These are phyloP conservation scores for Euclidia mi DNA, from an alignment of 2,888 invertebrate species.

Conservation along the genomic window DNA sequence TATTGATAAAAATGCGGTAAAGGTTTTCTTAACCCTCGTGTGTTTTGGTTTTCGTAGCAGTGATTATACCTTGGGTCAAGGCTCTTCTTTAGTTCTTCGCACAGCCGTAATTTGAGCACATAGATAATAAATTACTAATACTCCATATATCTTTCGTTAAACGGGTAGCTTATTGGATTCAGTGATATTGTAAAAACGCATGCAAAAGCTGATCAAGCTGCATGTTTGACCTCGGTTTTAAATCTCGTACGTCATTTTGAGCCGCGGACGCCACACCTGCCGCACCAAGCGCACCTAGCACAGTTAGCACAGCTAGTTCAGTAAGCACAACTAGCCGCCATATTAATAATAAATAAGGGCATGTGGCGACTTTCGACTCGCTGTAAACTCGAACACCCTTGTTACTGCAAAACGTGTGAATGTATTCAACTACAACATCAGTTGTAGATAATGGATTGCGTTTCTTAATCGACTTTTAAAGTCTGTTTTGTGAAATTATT, in stretches of 20 bases:
- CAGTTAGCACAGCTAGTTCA: too few species aligned
- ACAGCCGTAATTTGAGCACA: too few species aligned
- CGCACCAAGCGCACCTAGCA: too few species aligned
- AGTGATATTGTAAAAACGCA: conserved; percentile 8
- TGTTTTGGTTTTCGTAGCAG: too few species aligned
- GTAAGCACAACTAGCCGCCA: too few species aligned
- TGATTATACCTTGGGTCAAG: neutral
- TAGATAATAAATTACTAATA: neutral
- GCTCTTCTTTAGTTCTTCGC: too few species aligned
- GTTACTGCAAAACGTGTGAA: conserved; percentile 31
- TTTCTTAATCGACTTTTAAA: conserved; percentile 17
- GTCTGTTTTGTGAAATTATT: conserved; percentile 17
- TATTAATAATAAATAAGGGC: conserved; percentile 75
- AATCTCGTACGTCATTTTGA: conserved; percentile 45
- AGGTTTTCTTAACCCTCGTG: too few species aligned
- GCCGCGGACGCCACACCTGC: conserved; percentile 55
- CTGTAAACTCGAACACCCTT: conserved; percentile 42
- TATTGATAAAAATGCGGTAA: neutral
- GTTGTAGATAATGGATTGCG: conserved; percentile 6
- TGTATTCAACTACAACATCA: conserved; percentile 15
- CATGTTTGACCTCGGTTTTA: conserved; percentile 34
- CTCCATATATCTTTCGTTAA: neutral
- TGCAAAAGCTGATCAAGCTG: conserved; percentile 40
- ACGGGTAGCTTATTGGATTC: too few species aligned
- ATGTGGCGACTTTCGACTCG: conserved; percentile 65